phyloP scores from a whole-genome alignment of 2,113 vertebrate genomes.

The Lipotes vexillifer region DNA sequence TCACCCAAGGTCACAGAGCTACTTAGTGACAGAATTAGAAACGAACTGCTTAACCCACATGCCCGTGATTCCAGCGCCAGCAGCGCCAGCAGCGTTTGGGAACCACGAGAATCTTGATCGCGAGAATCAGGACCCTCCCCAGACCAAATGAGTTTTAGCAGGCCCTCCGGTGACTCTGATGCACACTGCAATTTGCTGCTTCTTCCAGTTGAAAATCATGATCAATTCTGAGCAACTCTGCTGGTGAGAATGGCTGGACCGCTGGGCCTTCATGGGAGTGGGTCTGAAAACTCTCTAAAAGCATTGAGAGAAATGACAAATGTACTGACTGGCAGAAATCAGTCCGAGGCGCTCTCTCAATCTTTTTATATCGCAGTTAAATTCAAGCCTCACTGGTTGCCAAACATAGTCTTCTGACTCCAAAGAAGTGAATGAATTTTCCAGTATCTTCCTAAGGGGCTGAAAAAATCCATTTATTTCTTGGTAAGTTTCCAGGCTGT shows the following conservation, averaged over 20 bases:
- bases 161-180: accelerated
- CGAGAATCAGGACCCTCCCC: neutral
- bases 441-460: neutral
- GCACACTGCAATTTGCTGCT: accelerated
- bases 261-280: neutral
- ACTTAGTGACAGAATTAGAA: neutral
- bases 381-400: neutral
- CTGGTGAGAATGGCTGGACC: neutral
- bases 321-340: neutral
- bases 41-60: accelerated
- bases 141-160: accelerated
- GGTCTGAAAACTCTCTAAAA: neutral
- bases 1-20: neutral
- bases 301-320: neutral
- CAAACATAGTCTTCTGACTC: neutral
- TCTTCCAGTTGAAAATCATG: neutral
- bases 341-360: accelerated
- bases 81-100: accelerated
- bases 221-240: neutral
- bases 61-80: neutral
- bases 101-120: neutral
- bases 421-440: neutral
- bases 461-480: slow-evolving; percentile 17
- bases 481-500: neutral
- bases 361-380: neutral